Percentiles rank a stretch among this genome's conserved stretches.
phyloP scores from a whole-genome alignment of 1,140 invertebrate species.

The Protaetia brevitarsis region DNA sequence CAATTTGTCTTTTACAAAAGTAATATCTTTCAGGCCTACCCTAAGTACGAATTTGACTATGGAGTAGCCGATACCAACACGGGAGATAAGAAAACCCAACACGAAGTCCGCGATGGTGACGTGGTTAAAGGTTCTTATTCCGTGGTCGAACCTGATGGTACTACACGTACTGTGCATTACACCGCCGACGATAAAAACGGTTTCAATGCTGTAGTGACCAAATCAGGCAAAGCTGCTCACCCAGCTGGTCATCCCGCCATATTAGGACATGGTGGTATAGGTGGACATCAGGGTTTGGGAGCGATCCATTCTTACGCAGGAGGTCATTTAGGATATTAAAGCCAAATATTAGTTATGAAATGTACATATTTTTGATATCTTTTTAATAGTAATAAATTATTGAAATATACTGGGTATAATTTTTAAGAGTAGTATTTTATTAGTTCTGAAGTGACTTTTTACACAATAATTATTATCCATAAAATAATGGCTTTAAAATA shows the following conservation, averaged over 20 bases:
- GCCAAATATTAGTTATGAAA: too few species aligned
- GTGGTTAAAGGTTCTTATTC: conserved; percentile 22
- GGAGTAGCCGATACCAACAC: conserved; percentile 20
- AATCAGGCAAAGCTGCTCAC: conserved; percentile 8
- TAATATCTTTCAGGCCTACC: conserved; percentile 4
- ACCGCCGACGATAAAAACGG: conserved; percentile 17
- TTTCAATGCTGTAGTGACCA: conserved; percentile 20
- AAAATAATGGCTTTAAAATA: too few species aligned
- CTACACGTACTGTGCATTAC: conserved; percentile 21
- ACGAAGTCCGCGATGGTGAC: conserved; percentile 20
- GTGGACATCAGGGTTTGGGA: background rate
- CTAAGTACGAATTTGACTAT: conserved; percentile 25
- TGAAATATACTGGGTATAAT: too few species aligned
- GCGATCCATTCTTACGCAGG: background rate
- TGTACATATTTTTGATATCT: too few species aligned
- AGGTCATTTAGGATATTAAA: background rate
- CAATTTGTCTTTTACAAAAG: background rate
- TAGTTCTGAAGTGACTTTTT: too few species aligned
- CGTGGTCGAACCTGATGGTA: conserved; percentile 20
- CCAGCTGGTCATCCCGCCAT: background rate
- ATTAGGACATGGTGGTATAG: background rate
- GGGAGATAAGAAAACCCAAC: conserved; percentile 20
- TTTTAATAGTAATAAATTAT: too few species aligned
- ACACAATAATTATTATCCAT: too few species aligned
- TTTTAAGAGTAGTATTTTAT: too few species aligned